Conservation (phyloP, 2,113 vertebrate species). For the Barnardius zonarius region DNA sequence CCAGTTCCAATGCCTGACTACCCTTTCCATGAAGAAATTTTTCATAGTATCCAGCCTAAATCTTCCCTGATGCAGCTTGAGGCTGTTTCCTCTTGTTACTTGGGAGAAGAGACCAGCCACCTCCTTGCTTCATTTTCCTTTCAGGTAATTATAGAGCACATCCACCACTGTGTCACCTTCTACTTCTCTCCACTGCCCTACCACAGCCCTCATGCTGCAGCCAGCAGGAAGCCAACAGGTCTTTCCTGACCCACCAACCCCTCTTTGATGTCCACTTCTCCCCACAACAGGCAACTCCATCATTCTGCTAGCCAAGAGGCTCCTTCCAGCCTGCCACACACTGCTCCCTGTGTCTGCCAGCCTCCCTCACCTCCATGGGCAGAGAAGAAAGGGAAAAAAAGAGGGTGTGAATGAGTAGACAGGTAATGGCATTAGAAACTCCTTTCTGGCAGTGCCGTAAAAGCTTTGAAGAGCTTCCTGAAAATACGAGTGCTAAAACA, state of each 20-base stretch:
- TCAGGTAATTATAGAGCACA: not conserved
- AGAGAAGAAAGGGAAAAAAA: not conserved
- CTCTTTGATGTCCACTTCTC: not conserved
- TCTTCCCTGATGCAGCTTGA: not conserved
- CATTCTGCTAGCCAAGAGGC: rapidly evolving
- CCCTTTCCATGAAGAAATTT: not conserved
- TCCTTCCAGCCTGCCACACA: not conserved
- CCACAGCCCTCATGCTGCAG: not conserved
- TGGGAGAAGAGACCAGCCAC: not conserved
- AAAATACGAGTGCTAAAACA: not conserved
- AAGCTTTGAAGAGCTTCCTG: constrained; percentile 5
- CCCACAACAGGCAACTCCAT: rapidly evolving
- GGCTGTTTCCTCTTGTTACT: not conserved
- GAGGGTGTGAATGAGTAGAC: not conserved
- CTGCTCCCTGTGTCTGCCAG: not conserved
- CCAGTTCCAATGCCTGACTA: not conserved
- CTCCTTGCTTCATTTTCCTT: not conserved
- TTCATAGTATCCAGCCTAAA: not conserved
- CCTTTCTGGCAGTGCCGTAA: not conserved
- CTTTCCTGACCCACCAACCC: not conserved
- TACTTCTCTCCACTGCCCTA: not conserved
- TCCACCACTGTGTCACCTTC: rapidly evolving
- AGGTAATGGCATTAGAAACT: not conserved
- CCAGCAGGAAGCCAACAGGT: not conserved
- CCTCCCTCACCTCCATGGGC: not conserved